A percentile compares a stretch with the other conserved stretches of the same genome.
Conservation (phyloP, 2,888 invertebrate species). For the Cerastoderma edule region DNA sequence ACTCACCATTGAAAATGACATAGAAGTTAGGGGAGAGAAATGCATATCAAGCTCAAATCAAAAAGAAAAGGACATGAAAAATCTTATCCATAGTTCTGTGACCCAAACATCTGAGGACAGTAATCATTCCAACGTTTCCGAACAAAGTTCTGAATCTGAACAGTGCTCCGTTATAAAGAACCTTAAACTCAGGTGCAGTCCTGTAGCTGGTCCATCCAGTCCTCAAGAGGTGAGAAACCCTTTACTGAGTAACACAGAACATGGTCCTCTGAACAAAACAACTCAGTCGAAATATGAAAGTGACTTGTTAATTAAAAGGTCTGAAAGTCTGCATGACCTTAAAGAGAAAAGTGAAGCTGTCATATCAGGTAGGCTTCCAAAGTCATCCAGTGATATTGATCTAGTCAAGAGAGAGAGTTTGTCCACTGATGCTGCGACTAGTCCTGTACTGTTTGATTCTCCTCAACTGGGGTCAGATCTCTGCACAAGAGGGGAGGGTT, state of each 20-base stretch:
- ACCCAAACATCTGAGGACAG: conserved; percentile 75
- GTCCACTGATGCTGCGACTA: conserved; percentile 14
- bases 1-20: conserved; percentile 56
- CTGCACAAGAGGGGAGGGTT: background rate
- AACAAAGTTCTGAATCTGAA: conserved; percentile 74
- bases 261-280: background rate
- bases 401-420: conserved; percentile 41
- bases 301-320: conserved; percentile 35
- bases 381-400: conserved; percentile 52
- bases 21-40: conserved; percentile 20
- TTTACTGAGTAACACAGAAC: conserved; percentile 17
- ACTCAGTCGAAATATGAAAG: background rate
- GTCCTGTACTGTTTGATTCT: conserved; percentile 4
- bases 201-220: conserved; percentile 40
- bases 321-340: conserved; percentile 48
- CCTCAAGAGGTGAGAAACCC: conserved; percentile 26
- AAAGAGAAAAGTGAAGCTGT: background rate
- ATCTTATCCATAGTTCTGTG: conserved; percentile 27
- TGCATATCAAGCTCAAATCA: conserved; percentile 24
- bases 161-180: conserved; percentile 68
- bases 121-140: conserved; percentile 74
- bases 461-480: background rate
- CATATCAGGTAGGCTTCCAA: conserved; percentile 10
- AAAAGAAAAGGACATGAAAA: conserved; percentile 4
- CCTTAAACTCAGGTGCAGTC: conserved; percentile 56